Percentiles rank a stretch among this genome's conserved stretches.
phyloP scores from a whole-genome alignment of 1,140 invertebrate genomes.

The Idris sp. region DNA sequence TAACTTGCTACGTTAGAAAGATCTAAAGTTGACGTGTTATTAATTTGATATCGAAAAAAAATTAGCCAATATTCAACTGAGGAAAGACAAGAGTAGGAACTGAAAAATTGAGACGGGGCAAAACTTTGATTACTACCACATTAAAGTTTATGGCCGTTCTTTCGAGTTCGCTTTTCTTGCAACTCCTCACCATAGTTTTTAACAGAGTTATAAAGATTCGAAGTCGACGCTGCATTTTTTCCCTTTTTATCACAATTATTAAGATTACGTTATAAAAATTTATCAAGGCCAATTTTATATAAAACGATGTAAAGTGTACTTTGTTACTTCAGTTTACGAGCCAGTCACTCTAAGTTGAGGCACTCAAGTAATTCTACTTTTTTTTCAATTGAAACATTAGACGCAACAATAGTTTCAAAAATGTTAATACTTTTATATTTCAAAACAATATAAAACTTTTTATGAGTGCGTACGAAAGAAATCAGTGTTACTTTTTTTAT shows the following conservation, averaged over 20 bases:
- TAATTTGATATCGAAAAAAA: conserved; percentile 18
- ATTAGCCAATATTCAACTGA: conserved; percentile 12
- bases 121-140: conserved; percentile 47
- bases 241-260: conserved; percentile 45
- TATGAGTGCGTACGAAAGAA: too few relatives aligned
- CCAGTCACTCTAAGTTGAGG: conserved; percentile 10
- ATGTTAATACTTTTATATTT: too few relatives aligned
- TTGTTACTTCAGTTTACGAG: conserved; percentile 31
- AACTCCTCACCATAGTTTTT: conserved; percentile 51
- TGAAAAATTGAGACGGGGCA: conserved; percentile 29
- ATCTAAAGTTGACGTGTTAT: too few relatives aligned
- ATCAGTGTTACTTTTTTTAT: too few relatives aligned
- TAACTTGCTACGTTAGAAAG: too few relatives aligned
- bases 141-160: conserved; percentile 43
- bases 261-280: conserved; percentile 49
- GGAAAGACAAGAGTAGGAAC: conserved; percentile 4
- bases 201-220: conserved; percentile 56
- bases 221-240: conserved; percentile 48
- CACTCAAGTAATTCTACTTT: background rate
- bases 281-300: conserved; percentile 50
- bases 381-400: conserved; percentile 36
- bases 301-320: conserved; percentile 42
- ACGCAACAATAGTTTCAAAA: too few relatives aligned
- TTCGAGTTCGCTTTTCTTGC: conserved; percentile 29
- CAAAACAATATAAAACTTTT: too few relatives aligned